Evolutionary conservation across 2,113 vertebrate genomes (phyloP).

Genomic region (Ictidomys tridecemlineatus): DNA sequence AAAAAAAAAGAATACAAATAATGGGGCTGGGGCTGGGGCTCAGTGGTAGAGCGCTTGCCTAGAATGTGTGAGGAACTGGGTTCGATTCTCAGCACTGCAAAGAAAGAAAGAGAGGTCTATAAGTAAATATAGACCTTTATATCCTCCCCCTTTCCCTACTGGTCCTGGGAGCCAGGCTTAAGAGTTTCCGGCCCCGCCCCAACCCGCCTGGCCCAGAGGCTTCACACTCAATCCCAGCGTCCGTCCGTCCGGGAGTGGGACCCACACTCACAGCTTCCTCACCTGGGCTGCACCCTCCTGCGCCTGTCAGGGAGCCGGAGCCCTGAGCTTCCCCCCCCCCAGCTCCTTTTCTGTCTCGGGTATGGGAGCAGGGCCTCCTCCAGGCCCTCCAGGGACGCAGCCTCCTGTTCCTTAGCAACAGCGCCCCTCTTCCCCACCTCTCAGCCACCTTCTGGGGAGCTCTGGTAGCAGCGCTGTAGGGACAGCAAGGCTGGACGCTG

Average conservation of each 20-base stretch:
- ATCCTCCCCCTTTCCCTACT: background rate
- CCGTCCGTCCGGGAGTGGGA: background rate
- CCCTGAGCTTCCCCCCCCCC: background rate
- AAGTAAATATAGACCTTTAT: background rate
- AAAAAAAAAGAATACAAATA: no score
- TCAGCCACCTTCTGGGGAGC: background rate
- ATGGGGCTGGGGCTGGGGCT: no score
- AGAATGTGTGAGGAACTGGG: no score
- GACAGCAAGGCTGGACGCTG: constrained; percentile 8
- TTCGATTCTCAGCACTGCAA: no score
- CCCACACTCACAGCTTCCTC: background rate
- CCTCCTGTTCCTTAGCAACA: constrained; percentile 72
- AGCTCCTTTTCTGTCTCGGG: background rate
- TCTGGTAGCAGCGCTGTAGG: constrained; percentile 1
- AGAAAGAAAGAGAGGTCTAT: no score
- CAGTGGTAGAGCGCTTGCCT: no score
- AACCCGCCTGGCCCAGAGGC: background rate
- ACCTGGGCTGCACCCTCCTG: background rate
- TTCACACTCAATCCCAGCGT: background rate
- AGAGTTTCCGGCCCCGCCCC: background rate
- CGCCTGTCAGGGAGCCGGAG: background rate
- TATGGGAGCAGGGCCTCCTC: background rate
- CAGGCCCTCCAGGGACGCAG: constrained; percentile 52
- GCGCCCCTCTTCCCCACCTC: background rate
- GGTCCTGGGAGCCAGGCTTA: background rate